Conservation (phyloP, 1,140 invertebrate genomes). For the Ectropis grisescens region DNA sequence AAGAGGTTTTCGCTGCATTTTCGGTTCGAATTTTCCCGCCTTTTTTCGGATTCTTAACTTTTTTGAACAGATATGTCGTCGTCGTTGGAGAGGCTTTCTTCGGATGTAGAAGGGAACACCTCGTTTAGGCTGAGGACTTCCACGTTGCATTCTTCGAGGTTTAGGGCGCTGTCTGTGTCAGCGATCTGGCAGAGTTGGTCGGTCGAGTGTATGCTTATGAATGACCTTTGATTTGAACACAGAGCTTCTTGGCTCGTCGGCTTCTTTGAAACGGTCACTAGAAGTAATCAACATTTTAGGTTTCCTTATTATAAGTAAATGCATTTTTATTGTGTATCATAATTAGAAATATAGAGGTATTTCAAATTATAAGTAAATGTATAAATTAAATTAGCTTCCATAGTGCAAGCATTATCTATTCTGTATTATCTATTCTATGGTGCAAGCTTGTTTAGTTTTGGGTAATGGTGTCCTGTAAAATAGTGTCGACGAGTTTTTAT, state of each 20-base stretch:
- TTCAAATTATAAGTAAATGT: too few species aligned
- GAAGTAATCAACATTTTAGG: too few species aligned
- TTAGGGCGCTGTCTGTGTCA: conserved; percentile 24
- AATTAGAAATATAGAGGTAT: too few species aligned
- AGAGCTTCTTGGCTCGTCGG: conserved; percentile 29
- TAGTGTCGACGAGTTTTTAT: too few species aligned
- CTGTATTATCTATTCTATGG: too few species aligned
- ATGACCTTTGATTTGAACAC: conserved; percentile 47
- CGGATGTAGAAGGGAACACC: conserved; percentile 58
- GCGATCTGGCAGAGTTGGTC: conserved; percentile 47
- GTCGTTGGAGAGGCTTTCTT: conserved; percentile 50
- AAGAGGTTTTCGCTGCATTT: conserved; percentile 21
- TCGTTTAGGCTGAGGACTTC: conserved; percentile 59
- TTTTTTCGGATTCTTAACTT: conserved; percentile 28
- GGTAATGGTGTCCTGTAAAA: too few species aligned
- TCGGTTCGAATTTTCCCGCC: conserved; percentile 22
- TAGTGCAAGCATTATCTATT: too few species aligned
- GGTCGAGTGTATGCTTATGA: conserved; percentile 62
- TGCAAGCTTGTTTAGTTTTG: too few species aligned
- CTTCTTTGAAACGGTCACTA: conserved; percentile 56
- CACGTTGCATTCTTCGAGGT: conserved; percentile 49
- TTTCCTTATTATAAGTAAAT: too few species aligned
- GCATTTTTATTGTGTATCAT: too few species aligned
- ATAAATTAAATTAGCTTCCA: too few species aligned
- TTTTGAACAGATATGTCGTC: conserved; percentile 38